A percentile compares a stretch with the other conserved stretches of the same genome.
Conservation (phyloP, 1,140 invertebrate genomes). For the Listronotus oregonensis region DNA sequence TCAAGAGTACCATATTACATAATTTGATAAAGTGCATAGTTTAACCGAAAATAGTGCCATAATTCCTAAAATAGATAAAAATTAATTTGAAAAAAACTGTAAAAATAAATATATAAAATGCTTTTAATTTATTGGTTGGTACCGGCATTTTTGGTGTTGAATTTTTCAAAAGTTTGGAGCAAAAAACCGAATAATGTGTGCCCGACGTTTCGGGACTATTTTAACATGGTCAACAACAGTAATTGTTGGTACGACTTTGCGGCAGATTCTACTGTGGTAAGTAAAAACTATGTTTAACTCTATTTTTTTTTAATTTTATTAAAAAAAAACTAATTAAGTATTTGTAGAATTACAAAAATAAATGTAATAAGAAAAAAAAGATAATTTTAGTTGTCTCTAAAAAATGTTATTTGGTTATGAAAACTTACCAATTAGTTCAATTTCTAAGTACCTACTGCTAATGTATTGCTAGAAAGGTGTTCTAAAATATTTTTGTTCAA, state of each 20-base stretch:
- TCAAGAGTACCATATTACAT: constrained; percentile 8
- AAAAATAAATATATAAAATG: background rate
- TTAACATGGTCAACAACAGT: constrained; percentile 47
- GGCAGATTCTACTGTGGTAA: constrained; percentile 50
- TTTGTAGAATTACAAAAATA: background rate
- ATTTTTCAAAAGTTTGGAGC: background rate
- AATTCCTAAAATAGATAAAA: background rate
- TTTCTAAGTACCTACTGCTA: too few relatives aligned
- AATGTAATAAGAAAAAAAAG: background rate
- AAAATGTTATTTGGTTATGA: too few relatives aligned
- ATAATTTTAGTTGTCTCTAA: background rate
- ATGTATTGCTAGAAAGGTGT: too few relatives aligned
- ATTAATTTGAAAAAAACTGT: background rate
- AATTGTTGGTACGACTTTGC: constrained; percentile 54
- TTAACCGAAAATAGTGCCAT: background rate
- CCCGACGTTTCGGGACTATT: constrained; percentile 50
- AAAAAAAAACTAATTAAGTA: background rate
- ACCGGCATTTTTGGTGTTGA: background rate
- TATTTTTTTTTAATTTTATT: background rate
- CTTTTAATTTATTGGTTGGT: background rate
- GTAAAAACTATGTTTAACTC: constrained; percentile 8
- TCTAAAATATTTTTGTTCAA: too few relatives aligned
- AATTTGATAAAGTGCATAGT: background rate
- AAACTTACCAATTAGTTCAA: too few relatives aligned
- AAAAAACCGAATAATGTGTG: constrained; percentile 51